Percentiles rank a stretch among this genome's conserved stretches.
These are phyloP conservation scores for Tenodera sinensis DNA, from an alignment of 2,888 invertebrate species.

Conservation along the genomic window DNA sequence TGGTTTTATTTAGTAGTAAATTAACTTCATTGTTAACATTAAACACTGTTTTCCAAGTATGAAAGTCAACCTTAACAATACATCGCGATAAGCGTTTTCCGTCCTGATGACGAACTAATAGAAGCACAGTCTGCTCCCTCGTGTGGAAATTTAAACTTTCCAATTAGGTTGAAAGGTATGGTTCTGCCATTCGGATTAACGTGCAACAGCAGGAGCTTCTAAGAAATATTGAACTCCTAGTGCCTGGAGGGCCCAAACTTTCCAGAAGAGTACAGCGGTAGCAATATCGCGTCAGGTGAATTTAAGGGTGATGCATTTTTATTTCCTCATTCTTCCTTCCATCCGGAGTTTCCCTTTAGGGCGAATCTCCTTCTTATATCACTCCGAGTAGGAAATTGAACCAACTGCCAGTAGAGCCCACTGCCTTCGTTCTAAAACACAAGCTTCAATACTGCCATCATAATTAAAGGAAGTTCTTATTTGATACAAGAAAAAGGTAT, in stretches of 20 bases:
- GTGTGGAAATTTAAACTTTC: conserved; percentile 14
- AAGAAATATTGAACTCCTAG: conserved; percentile 11
- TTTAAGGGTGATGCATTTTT: not conserved
- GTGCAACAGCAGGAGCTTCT: not conserved
- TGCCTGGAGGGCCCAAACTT: not conserved
- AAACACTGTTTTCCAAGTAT: too few relatives aligned
- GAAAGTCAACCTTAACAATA: too few relatives aligned
- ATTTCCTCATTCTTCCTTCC: not conserved
- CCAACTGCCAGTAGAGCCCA: not conserved
- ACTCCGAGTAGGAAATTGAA: not conserved
- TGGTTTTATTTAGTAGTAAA: too few relatives aligned
- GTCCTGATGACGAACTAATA: not conserved
- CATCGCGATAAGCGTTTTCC: not conserved
- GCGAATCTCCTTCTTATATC: not conserved
- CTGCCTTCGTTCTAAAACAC: not conserved
- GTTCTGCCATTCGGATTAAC: not conserved
- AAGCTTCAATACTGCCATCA: not conserved
- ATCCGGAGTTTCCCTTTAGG: not conserved
- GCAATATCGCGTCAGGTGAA: not conserved
- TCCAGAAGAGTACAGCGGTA: not conserved
- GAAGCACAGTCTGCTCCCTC: not conserved
- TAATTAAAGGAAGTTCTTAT: not conserved
- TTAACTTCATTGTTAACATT: too few relatives aligned
- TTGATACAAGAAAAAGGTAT: too few relatives aligned
- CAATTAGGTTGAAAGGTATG: conserved; percentile 17